Evolutionary conservation across 2,888 invertebrate genomes (phyloP), one percentile per base, ranked within the genome.

Genomic region (Leucozona laternaria): DNA sequence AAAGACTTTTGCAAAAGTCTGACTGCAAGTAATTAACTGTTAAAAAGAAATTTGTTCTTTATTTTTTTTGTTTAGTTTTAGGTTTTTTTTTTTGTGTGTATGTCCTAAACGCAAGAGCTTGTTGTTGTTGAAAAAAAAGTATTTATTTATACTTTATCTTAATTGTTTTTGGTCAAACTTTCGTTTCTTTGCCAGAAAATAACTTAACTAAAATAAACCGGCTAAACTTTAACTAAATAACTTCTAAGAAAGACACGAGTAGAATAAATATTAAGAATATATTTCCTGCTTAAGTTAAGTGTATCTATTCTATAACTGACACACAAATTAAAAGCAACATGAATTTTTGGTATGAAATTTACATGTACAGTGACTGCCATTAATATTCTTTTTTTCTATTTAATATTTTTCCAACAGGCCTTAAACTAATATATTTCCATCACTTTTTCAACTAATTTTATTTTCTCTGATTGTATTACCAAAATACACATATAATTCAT

Each of bases 21-120:
- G 37, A 73, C 58, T 68, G 72, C 66, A 62, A 79, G 73, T 62
- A 83, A 83, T 79, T 83, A 78, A 72, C 60, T 73, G 22, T 64
- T 64, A 34, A 43, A 68, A 53, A 53, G 45, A 64, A 34, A 64
- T 55, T 68, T 68, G 15, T 66, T n/a, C 45, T 64, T 13, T 62
- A 8, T 20, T 20, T 20, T 34, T 20, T 50, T 5, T 28, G 6
- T 50, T 50, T 50, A n/a, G n/a, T 11, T 48, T 50, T 20, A 7
- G 3, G 10, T 25, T 62, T 28, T 40, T 40, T 45, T 22, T 68
- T 50, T 15, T 45, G 8, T 40, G 10, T 40, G 22, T 37, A 40
- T 40, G 22, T 40, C 60, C 11, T 13, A 7, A 20, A 50, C 31
- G 37, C 25, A 53, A n/a, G 11, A 68, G 37, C 53, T 68, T 68